These are phyloP conservation scores for Tribolium freemani DNA, from an alignment of 2,888 invertebrate species.

Conservation along the genomic window DNA sequence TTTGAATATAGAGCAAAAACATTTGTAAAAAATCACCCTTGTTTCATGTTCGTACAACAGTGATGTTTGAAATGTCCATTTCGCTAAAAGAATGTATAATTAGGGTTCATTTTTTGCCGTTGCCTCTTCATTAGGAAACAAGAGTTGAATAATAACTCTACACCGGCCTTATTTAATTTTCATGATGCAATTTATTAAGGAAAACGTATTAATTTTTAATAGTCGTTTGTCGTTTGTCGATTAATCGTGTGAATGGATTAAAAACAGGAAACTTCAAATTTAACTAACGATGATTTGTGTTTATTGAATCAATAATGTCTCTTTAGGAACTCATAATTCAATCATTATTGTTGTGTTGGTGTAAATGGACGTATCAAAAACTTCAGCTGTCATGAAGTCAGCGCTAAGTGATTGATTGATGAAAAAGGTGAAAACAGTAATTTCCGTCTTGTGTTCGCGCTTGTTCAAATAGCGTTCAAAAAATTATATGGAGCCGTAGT, in stretches of 20 bases:
- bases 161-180: neutral
- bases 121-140: neutral
- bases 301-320: neutral
- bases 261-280: neutral
- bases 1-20: neutral
- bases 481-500: neutral
- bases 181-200: neutral
- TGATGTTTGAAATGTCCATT: conserved; percentile 2
- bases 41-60: too few species aligned
- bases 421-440: conserved; percentile 1
- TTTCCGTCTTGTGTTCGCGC: neutral
- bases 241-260: neutral
- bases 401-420: conserved; percentile 7
- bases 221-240: neutral
- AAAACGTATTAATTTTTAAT: neutral
- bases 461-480: neutral
- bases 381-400: conserved; percentile 6
- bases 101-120: neutral
- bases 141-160: conserved; percentile 1
- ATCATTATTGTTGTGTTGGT: neutral
- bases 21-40: neutral
- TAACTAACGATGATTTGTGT: neutral
- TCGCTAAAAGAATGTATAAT: conserved; percentile 9
- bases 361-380: neutral
- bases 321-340: neutral